Evolutionary conservation across 1,140 invertebrate genomes (phyloP).

Genomic region (Propsilocerus akamusi): DNA sequence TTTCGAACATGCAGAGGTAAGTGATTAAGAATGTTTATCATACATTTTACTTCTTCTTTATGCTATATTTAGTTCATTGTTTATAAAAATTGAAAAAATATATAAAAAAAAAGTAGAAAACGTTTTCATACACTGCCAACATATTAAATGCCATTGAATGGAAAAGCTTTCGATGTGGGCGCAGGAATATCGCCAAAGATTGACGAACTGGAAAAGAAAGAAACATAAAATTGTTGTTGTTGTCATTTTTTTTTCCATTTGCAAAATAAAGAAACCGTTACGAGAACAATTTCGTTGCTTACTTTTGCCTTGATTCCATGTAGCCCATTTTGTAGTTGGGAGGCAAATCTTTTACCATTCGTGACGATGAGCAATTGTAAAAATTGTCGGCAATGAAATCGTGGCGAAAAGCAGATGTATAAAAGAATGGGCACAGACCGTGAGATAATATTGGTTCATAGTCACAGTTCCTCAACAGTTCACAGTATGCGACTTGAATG

Average conservation of each 20-base stretch:
- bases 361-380: background rate
- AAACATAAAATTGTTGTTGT: too few relatives aligned
- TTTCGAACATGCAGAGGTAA: constrained; percentile 56
- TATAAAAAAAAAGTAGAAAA: background rate
- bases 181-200: too few relatives aligned
- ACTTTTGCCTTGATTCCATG: constrained; percentile 3
- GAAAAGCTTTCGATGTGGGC: too few relatives aligned
- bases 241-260: too few relatives aligned
- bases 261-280: too few relatives aligned
- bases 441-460: constrained; percentile 19
- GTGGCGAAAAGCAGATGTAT: constrained; percentile 20
- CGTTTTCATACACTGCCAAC: too few relatives aligned
- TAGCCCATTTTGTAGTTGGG: constrained; percentile 7
- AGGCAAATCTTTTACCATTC: constrained; percentile 1
- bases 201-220: too few relatives aligned
- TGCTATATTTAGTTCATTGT: background rate
- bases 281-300: too few relatives aligned
- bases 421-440: constrained; percentile 19
- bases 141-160: too few relatives aligned
- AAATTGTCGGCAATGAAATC: constrained; percentile 15
- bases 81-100: background rate
- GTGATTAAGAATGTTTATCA: constrained; percentile 9
- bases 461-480: too few relatives aligned
- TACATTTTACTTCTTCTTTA: background rate
- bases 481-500: too few relatives aligned